phyloP scores from a whole-genome alignment of 2,113 vertebrate species.

The Channa argus region DNA sequence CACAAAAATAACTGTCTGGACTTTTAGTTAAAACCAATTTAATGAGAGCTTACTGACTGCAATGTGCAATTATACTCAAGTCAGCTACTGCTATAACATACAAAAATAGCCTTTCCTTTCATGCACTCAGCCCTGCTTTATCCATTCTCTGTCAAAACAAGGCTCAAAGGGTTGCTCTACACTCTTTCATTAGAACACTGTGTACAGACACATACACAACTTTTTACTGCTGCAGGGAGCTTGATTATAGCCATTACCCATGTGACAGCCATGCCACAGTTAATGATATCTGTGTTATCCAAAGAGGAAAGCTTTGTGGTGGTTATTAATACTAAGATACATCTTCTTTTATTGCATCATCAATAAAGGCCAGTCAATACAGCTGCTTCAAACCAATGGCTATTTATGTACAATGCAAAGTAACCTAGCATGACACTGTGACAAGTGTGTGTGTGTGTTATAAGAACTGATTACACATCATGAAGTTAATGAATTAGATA shows the following conservation, averaged over 20 bases:
- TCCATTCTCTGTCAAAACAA: constrained; percentile 63
- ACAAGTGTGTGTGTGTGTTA: background rate
- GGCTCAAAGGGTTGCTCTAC: constrained; percentile 39
- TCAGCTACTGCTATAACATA: constrained; percentile 52
- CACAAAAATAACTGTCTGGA: constrained; percentile 3
- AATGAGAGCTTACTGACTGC: constrained; percentile 45
- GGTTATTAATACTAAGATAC: constrained; percentile 69
- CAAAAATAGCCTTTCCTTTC: constrained; percentile 55
- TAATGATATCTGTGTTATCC: constrained; percentile 77
- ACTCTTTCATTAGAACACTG: constrained; percentile 44
- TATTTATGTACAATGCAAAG: constrained; percentile 61
- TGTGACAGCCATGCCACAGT: constrained; percentile 69
- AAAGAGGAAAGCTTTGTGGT: constrained; percentile 59
- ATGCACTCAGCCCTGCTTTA: constrained; percentile 44
- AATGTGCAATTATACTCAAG: constrained; percentile 53
- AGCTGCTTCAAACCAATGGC: constrained; percentile 63
- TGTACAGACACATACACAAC: constrained; percentile 33
- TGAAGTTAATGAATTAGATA: no score
- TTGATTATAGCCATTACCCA: constrained; percentile 77
- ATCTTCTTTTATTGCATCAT: constrained; percentile 67
- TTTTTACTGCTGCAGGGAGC: constrained; percentile 59
- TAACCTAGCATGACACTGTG: constrained; percentile 30
- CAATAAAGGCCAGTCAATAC: constrained; percentile 65
- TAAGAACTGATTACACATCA: no score
- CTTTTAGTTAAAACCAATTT: constrained; percentile 26